Base-by-base conservation (phyloP, 2,113 vertebrate species). In the Ia io region DNA sequence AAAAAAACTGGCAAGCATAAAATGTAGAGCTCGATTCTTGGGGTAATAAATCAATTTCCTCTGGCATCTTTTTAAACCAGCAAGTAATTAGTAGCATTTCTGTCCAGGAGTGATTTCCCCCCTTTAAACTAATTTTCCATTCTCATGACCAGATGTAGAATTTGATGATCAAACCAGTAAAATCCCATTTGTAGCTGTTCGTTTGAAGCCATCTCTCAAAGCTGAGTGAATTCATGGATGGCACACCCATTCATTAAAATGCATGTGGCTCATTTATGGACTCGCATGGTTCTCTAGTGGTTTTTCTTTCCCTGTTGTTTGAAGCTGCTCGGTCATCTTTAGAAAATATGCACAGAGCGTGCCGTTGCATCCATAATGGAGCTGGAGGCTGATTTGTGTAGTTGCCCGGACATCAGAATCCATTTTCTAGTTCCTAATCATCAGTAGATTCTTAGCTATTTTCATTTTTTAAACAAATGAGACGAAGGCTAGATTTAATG, bases 61-160 rank as follows among this genome's bases (percentile, higher is more conserved):
- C 53, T 25, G 23, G 40, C 80, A 90, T 93, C 67, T 74, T 77
- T 63, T 84, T 56, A 87, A 92, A 93, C 92, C 85, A 92, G 61
- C 79, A 93, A 89, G 67, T 86, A 93, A 94, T 95, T 88, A 95
- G 85, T 83, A 92, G 77, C 88, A 84, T 88, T 92, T 95, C 85
- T 86, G 53, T 76, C 63, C 53, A 59, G 67, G 77, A 74, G 95
- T 77, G n/a, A 84, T 40, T 88, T 23, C 51, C 79, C 80, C 25
- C 42, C 44, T 73, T 95, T 80, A 84, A 95, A 85, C 51, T 90
- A 22, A 37, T 83, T 65, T 84, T 96, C 61, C 85, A 69, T 95
- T 73, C 92, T 88, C 74, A 20, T 79, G 37, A 67, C 82, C 91
- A 95, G 78, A 88, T 95, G 74, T 83, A 90, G 67, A 77, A 74